Percentiles rank a stretch among this genome's conserved stretches.
phyloP scores from a whole-genome alignment of 1,140 invertebrate species.

The Oedothorax gibbosus region DNA sequence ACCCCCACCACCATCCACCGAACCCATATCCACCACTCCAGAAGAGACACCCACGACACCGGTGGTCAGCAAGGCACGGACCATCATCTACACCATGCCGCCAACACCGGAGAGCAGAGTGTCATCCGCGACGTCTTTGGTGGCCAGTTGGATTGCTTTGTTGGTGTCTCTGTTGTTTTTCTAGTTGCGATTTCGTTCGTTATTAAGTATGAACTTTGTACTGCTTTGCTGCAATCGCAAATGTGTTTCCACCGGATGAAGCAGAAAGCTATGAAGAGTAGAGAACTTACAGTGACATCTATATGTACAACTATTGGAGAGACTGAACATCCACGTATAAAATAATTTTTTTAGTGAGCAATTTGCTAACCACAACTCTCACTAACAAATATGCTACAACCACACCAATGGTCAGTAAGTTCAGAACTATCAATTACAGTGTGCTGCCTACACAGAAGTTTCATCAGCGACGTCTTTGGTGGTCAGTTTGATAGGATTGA shows the following conservation, averaged over 20 bases:
- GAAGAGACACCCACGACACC: neutral
- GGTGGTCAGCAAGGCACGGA: conserved; percentile 15
- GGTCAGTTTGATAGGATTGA: neutral
- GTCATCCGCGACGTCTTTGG: neutral
- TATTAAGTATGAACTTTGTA: neutral
- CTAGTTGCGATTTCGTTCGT: neutral
- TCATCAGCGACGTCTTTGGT: neutral
- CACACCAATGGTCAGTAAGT: too few relatives aligned
- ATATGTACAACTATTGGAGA: too few relatives aligned
- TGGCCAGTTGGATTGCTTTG: neutral
- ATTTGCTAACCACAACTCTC: too few relatives aligned
- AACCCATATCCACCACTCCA: neutral
- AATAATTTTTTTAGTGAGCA: too few relatives aligned
- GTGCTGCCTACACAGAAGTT: too few relatives aligned
- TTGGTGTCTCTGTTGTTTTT: neutral
- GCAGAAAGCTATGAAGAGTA: neutral
- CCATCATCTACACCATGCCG: conserved; percentile 50
- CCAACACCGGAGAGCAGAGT: conserved; percentile 48
- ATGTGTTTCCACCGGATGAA: neutral
- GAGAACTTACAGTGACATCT: neutral
- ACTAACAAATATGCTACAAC: too few relatives aligned
- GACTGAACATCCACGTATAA: too few relatives aligned
- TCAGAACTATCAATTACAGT: too few relatives aligned
- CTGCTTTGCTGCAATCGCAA: neutral
- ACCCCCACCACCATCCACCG: conserved; percentile 5